phyloP scores from a whole-genome alignment of 2,797 vertebrate genomes.

The Chrysolophus pictus region DNA sequence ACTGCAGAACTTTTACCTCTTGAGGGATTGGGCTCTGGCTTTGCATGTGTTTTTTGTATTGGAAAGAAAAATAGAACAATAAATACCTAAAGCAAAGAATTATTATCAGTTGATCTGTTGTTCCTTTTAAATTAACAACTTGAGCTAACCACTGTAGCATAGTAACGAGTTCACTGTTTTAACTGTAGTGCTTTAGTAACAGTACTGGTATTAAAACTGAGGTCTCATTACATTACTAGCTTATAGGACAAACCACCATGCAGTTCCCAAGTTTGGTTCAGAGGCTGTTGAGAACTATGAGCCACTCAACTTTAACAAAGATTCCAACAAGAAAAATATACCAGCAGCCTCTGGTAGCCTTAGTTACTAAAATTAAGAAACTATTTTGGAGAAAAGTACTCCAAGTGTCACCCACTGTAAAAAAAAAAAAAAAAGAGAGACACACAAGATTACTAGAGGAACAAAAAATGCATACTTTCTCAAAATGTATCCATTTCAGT shows the following conservation, averaged over 20 bases:
- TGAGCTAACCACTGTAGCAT: neutral
- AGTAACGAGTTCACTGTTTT: neutral
- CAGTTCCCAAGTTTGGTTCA: constrained; percentile 50
- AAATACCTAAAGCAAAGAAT: neutral
- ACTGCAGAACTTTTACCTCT: neutral
- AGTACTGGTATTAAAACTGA: neutral
- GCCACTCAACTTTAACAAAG: neutral
- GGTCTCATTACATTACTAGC: neutral
- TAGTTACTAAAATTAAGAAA: neutral
- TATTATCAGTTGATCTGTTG: neutral
- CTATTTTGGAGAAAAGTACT: neutral
- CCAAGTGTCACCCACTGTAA: neutral
- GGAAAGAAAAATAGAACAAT: neutral
- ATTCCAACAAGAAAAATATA: neutral
- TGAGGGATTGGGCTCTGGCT: neutral
- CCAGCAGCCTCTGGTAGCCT: neutral
- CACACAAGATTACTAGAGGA: neutral
- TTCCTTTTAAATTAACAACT: neutral
- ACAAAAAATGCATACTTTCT: neutral
- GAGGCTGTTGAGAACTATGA: neutral
- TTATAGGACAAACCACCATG: neutral
- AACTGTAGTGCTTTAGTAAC: neutral
- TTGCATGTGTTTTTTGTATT: neutral
- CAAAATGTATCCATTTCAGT: neutral
- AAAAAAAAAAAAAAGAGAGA: neutral